Evolutionary conservation across 2,113 vertebrate genomes (phyloP), one percentile per base, ranked within the genome.

Genomic region (Mormyrus iriodes): DNA sequence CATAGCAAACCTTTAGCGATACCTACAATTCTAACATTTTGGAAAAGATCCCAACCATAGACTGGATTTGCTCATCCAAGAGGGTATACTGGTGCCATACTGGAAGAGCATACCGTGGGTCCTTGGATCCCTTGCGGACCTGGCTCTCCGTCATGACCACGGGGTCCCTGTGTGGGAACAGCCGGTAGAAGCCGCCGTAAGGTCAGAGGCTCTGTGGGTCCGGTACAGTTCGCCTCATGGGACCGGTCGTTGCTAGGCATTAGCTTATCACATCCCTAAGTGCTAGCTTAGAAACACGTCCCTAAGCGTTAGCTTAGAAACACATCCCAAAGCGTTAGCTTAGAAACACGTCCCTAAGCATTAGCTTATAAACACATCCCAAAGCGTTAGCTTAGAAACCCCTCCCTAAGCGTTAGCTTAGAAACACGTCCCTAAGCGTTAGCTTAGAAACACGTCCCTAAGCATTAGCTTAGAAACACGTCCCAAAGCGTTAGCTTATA

Each of bases 91-190:
- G 65, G 48, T 24, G 58, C 51, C 6, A 55, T 53, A 58, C 51
- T 10, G 21, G 12, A 19, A 58, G 89, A 89, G 97, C 97, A 97
- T 94, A 99, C 98, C 91, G 93, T 91, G 87, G 97, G 96, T 84
- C 98, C 98, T 85, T 95, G 94, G 88, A 99, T 95, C 48, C 98
- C 98, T 35, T 94, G 97, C 13, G 97, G 95, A 69, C 98, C 98
- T 90, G 96, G 96, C 5, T 96, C 97, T 90, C 98, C 98, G 94
- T 99, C 98, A 88, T 94, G 95, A 88, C 98, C 98, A 86, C 98
- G 96, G 91, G 93, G 90, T 82, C 98, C 98, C 98, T 99, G 27
- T 88, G 39, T 91, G 27, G 91, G 19, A 91, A 90, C 21, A 92
- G 76, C 12, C 24, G 82, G 10, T 13, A 48, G 39, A 84, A 10